Percentiles rank a stretch among this genome's conserved stretches.
phyloP scores from a whole-genome alignment of 2,797 vertebrate species.

The Triplophysa bombifrons region DNA sequence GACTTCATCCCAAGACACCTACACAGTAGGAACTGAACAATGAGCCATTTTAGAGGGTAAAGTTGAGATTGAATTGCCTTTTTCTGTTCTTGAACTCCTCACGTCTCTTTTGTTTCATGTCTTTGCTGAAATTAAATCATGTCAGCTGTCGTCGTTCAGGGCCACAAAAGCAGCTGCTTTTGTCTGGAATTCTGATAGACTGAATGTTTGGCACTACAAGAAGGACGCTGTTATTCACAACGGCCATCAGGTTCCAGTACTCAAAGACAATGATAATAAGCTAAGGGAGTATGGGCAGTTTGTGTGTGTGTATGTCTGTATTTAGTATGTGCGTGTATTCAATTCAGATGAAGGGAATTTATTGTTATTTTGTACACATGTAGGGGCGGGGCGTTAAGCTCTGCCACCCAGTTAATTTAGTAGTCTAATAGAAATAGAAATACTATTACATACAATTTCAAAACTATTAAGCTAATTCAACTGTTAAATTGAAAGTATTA shows the following conservation, averaged over 20 bases:
- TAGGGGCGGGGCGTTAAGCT: neutral
- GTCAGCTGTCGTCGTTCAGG: conserved; percentile 71
- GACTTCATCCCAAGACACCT: conserved; percentile 9
- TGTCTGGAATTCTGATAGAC: conserved; percentile 4
- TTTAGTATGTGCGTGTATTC: conserved; percentile 10
- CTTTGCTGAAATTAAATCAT: conserved; percentile 59
- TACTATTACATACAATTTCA: too few relatives aligned
- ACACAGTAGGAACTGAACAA: neutral
- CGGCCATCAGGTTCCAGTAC: conserved; percentile 21
- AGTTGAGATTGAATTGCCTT: conserved; percentile 9
- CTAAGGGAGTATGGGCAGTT: conserved; percentile 29
- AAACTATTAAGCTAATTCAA: too few relatives aligned
- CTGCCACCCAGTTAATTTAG: neutral
- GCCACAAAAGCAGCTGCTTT: conserved; percentile 52
- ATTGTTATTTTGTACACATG: neutral
- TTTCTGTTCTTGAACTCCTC: conserved; percentile 17
- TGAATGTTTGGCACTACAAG: conserved; percentile 25
- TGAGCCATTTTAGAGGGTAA: neutral
- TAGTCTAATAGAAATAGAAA: neutral
- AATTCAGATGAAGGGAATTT: neutral
- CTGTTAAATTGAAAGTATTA: too few relatives aligned
- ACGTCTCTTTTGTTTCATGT: conserved; percentile 50
- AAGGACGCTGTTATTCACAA: conserved; percentile 45
- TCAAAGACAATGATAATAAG: conserved; percentile 43
- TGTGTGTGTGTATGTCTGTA: conserved; percentile 13